phyloP scores from a whole-genome alignment of 2,888 invertebrate genomes.

The Coenonympha glycerion region DNA sequence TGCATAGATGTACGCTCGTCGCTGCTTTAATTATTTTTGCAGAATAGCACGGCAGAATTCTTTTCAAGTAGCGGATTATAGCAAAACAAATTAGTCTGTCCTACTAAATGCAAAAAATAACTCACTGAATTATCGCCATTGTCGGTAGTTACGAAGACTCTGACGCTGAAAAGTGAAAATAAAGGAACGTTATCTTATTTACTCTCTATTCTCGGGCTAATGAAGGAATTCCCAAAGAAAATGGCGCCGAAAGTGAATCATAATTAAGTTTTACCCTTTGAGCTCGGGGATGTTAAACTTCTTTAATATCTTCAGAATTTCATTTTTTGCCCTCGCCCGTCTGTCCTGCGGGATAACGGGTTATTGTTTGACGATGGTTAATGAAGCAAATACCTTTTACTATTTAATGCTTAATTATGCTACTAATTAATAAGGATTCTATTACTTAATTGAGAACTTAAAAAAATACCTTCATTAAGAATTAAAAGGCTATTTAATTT shows the following conservation, averaged over 20 bases:
- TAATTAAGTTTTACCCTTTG: slow-evolving; percentile 26
- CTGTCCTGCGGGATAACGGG: slow-evolving; percentile 18
- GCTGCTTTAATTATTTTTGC: too few relatives aligned
- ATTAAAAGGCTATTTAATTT: too few relatives aligned
- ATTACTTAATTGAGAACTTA: too few relatives aligned
- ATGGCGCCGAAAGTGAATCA: slow-evolving; percentile 19
- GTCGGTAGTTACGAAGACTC: slow-evolving; percentile 12
- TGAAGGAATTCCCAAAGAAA: slow-evolving; percentile 19
- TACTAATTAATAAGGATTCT: too few relatives aligned
- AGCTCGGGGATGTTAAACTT: slow-evolving; percentile 18
- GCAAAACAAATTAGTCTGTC: too few relatives aligned
- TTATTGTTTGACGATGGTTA: slow-evolving; percentile 8
- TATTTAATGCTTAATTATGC: neutral
- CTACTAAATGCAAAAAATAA: neutral
- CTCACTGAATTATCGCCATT: slow-evolving; percentile 10
- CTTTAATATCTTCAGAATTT: slow-evolving; percentile 20
- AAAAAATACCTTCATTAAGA: too few relatives aligned
- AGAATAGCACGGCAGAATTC: neutral
- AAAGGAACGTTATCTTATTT: slow-evolving; percentile 3
- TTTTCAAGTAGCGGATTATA: too few relatives aligned
- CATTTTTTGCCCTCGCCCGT: slow-evolving; percentile 12
- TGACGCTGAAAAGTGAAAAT: slow-evolving; percentile 20
- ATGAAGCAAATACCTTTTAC: neutral
- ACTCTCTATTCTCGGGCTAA: slow-evolving; percentile 6
- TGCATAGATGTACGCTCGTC: too few relatives aligned